Evolutionary conservation across 2,888 invertebrate genomes (phyloP).

Genomic region (Drosophila parthenogenetica): DNA sequence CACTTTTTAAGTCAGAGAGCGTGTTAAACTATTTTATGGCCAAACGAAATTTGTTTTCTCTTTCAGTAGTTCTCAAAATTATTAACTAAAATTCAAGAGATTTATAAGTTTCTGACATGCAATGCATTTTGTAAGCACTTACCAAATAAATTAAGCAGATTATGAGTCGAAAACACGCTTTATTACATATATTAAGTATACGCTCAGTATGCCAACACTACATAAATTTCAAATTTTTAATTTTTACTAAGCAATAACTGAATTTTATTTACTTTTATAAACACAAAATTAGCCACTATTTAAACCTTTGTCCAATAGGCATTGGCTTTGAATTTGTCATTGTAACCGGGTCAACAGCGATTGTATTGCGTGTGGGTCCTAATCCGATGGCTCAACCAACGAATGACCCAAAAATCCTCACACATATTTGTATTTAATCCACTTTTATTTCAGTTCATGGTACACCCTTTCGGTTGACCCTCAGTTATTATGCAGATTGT

Average conservation of each 20-base stretch:
- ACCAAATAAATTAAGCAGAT: not conserved
- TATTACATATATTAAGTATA: not conserved
- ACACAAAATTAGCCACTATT: not conserved
- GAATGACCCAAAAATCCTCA: constrained; percentile 39
- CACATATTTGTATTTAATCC: constrained; percentile 75
- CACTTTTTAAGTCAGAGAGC: too few species aligned
- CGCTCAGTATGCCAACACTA: not conserved
- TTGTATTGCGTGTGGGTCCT: constrained; percentile 14
- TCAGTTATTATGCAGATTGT: constrained; percentile 75
- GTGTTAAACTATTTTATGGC: too few species aligned
- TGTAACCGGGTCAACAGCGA: constrained; percentile 25
- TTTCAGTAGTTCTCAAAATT: too few species aligned
- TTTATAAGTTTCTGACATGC: not conserved
- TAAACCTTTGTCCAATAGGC: constrained; percentile 55
- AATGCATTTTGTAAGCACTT: not conserved
- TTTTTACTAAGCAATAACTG: not conserved
- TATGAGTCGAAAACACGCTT: not conserved
- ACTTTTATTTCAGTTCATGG: constrained; percentile 66
- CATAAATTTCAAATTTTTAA: not conserved
- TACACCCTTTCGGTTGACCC: constrained; percentile 16
- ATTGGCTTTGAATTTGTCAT: constrained; percentile 48
- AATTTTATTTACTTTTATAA: not conserved
- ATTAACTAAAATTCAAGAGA: not conserved
- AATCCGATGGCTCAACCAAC: constrained; percentile 26
- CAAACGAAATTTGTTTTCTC: too few species aligned